Evolutionary conservation across 2,888 invertebrate species (phyloP).

Genomic region (Galerucella pusilla): DNA sequence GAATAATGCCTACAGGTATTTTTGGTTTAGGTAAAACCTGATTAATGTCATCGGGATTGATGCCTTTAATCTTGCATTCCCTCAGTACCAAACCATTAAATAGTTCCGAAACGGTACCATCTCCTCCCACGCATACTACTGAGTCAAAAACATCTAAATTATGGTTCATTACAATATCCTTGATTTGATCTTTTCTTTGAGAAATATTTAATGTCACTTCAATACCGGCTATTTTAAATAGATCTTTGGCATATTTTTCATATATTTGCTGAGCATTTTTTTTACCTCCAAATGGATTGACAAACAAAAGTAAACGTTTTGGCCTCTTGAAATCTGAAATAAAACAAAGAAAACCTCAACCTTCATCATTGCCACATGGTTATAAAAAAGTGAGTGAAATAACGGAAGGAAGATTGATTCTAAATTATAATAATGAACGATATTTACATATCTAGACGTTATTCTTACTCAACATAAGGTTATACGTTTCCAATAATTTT

Average conservation of each 20-base stretch:
- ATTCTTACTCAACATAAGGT: background rate
- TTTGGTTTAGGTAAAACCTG: constrained; percentile 66
- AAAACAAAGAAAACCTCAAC: constrained; percentile 40
- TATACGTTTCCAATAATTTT: background rate
- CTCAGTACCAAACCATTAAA: constrained; percentile 77
- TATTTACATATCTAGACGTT: background rate
- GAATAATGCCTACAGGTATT: constrained; percentile 73
- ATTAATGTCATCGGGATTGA: constrained; percentile 69
- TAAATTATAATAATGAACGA: background rate
- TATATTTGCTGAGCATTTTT: constrained; percentile 78
- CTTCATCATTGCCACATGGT: background rate
- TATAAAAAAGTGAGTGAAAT: background rate
- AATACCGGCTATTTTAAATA: constrained; percentile 74
- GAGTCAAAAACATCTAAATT: constrained; percentile 74
- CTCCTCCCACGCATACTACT: constrained; percentile 85
- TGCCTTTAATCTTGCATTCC: constrained; percentile 67
- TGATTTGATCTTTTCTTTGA: constrained; percentile 81
- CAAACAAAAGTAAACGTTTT: constrained; percentile 78
- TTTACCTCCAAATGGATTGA: constrained; percentile 88
- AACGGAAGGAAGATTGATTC: background rate
- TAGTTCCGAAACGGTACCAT: constrained; percentile 87
- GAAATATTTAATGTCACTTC: constrained; percentile 76
- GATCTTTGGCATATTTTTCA: constrained; percentile 76
- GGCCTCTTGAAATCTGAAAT: constrained; percentile 71
- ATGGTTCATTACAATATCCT: constrained; percentile 72